Evolutionary conservation across 2,888 invertebrate genomes (phyloP), one percentile per base, ranked within the genome.

Genomic region (Prosapia bicincta): DNA sequence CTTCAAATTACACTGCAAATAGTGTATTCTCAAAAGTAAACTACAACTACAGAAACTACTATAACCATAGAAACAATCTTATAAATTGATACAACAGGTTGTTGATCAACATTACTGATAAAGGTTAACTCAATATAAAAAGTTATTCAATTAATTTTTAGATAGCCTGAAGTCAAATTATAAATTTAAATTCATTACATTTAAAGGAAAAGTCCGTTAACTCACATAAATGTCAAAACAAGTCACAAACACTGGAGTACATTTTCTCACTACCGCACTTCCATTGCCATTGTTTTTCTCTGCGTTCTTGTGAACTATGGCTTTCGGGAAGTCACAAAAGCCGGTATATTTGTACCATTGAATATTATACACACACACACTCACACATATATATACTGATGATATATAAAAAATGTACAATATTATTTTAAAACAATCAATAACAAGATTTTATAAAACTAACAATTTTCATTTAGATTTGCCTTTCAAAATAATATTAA

Each of bases 61-160:
- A n/a, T n/a, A n/a, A n/a, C n/a, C n/a, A n/a, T n/a, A 54, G 54
- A 54, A 54, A 54, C 20, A 30, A 54, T 54, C n/a, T n/a, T n/a
- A n/a, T n/a, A n/a, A 54, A 54, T 54, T 54, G 54, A 54, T 54
- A 54, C 54, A 54, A 54, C 54, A 54, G 54, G 54, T 54, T 54
- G 54, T 54, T 54, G 54, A 54, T 20, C 54, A 54, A 54, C 54
- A 54, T 5, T 54, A 20, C 20, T 54, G 20, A 54, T 20, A 54
- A 54, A 54, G 54, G 54, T 54, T 54, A 54, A 54, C 54, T 20
- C n/a, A 3, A n/a, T 20, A 54, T 54, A 54, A 5, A 20, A n/a
- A n/a, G 3, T n/a, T 1, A 20, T 54, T n/a, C 1, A 20, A 54
- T 20, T 54, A 20, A 20, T 10, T 20, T 38, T 38, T 38, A 2